These are phyloP conservation scores for Rhagium mordax DNA, from an alignment of 2,888 invertebrate genomes.

Conservation along the genomic window DNA sequence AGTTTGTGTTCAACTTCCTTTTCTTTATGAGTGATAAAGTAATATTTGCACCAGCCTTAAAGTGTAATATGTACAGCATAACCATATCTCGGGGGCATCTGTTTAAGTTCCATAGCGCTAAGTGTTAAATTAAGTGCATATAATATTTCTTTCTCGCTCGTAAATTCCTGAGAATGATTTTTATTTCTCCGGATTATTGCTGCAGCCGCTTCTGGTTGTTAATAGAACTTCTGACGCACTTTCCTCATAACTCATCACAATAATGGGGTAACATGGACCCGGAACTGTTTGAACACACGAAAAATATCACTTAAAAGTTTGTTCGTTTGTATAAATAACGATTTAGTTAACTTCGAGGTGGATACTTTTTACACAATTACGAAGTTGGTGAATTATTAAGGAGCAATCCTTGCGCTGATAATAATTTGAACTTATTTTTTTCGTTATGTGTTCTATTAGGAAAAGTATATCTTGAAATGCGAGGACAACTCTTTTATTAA, in stretches of 20 bases:
- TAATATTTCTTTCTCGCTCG: conserved; percentile 50
- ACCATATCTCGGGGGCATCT: conserved; percentile 49
- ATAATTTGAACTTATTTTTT: too few relatives aligned
- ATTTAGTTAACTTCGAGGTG: conserved; percentile 15
- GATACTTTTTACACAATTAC: conserved; percentile 17
- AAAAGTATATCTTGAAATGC: too few relatives aligned
- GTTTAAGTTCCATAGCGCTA: conserved; percentile 50
- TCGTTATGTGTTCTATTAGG: too few relatives aligned
- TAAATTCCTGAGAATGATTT: conserved; percentile 55
- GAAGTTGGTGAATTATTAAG: conserved; percentile 21
- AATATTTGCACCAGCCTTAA: conserved; percentile 36
- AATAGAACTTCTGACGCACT: conserved; percentile 67
- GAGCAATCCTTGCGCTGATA: not conserved
- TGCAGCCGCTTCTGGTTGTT: conserved; percentile 61
- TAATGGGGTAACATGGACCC: conserved; percentile 42
- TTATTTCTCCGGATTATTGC: conserved; percentile 61
- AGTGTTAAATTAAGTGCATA: conserved; percentile 54
- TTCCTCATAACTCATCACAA: conserved; percentile 56
- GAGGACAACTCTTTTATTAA: too few relatives aligned
- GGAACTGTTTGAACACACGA: conserved; percentile 31
- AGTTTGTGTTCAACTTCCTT: conserved; percentile 39
- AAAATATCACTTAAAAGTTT: conserved; percentile 39
- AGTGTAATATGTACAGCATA: conserved; percentile 47
- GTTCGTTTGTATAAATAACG: conserved; percentile 27
- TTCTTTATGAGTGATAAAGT: conserved; percentile 29